Evolutionary conservation across 1,140 invertebrate genomes (phyloP).

Genomic region (Calliphora vicina): DNA sequence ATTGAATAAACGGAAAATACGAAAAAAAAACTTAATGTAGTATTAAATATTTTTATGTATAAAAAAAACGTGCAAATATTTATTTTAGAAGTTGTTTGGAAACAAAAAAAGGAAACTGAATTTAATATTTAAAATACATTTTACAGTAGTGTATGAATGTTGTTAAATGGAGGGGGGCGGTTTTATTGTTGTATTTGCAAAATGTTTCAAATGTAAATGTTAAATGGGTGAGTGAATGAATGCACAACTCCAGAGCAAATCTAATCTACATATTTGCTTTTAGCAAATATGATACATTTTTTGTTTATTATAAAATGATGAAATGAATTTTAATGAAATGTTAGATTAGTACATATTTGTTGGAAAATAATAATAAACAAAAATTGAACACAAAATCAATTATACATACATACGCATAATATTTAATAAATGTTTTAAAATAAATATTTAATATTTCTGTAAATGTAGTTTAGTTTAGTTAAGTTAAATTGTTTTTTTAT

Average conservation of each 20-base stretch:
- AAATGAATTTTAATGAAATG: slow-evolving; percentile 14
- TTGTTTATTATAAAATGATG: background rate
- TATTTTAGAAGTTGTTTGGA: slow-evolving; percentile 7
- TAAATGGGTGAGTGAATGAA: background rate
- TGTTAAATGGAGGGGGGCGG: no score
- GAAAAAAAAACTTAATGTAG: background rate
- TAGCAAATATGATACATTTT: background rate
- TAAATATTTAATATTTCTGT: no score
- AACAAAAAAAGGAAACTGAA: background rate
- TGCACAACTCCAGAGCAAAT: background rate
- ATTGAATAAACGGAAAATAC: no score
- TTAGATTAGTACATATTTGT: background rate
- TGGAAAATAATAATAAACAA: background rate
- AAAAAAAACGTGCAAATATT: slow-evolving; percentile 31
- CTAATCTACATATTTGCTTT: background rate
- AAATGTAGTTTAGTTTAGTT: no score
- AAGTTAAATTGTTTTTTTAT: background rate
- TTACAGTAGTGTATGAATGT: background rate
- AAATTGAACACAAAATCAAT: background rate
- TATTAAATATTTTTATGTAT: background rate
- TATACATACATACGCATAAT: background rate
- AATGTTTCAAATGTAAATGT: background rate
- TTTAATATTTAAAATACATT: background rate
- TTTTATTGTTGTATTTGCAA: background rate
- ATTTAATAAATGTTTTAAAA: no score